Conservation (phyloP, 2,888 invertebrate genomes). For the Melieria omissa region DNA sequence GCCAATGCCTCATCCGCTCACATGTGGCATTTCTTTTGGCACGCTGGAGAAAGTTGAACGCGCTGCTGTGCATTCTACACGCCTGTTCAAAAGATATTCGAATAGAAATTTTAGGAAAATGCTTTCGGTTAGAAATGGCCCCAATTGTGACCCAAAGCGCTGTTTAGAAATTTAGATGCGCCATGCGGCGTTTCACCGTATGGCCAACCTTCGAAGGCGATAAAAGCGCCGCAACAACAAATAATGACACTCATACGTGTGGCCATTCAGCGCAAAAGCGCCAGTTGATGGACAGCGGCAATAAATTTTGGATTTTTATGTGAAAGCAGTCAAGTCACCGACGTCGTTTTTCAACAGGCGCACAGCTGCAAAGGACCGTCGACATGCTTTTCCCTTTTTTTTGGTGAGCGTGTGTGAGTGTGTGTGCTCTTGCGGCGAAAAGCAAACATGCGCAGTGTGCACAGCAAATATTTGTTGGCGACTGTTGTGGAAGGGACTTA, state of each 20-base stretch:
- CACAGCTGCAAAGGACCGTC: constrained; percentile 44
- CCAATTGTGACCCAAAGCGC: not conserved
- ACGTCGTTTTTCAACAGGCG: constrained; percentile 62
- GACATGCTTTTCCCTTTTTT: too few relatives aligned
- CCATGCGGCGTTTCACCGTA: not conserved
- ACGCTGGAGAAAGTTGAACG: not conserved
- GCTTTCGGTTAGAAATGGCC: constrained; percentile 48
- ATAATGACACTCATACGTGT: not conserved
- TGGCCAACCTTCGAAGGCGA: not conserved
- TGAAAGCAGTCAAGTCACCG: constrained; percentile 66
- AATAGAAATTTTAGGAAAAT: constrained; percentile 63
- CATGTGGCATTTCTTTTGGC: not conserved
- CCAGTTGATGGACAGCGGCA: constrained; percentile 23
- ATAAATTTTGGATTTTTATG: constrained; percentile 62
- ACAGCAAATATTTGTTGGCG: too few relatives aligned
- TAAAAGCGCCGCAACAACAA: not conserved
- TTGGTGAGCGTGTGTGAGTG: not conserved
- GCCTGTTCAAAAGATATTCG: constrained; percentile 64
- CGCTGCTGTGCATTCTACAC: not conserved
- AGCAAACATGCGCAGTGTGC: constrained; percentile 25
- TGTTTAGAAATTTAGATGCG: constrained; percentile 41
- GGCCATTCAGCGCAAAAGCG: not conserved
- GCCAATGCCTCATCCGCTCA: not conserved
- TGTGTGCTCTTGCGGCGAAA: constrained; percentile 18
- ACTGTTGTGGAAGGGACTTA: too few relatives aligned